Percentiles rank a stretch among this genome's conserved stretches.
phyloP scores from a whole-genome alignment of 2,797 vertebrate species.

The Erithacus rubecula region DNA sequence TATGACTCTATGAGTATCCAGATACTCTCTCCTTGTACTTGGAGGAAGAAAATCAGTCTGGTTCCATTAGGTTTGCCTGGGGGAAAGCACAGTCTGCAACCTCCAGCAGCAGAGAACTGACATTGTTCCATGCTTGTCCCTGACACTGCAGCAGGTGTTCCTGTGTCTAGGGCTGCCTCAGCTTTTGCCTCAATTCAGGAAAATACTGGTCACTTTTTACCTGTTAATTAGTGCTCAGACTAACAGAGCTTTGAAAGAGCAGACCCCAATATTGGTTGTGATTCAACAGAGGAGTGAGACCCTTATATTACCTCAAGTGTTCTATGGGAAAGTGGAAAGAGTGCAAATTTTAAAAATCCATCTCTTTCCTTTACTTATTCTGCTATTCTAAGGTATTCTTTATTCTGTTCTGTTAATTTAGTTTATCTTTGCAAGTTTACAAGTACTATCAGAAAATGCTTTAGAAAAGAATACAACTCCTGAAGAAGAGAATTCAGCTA shows the following conservation, averaged over 20 bases:
- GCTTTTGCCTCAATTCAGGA: background rate
- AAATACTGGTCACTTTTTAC: background rate
- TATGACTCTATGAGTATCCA: background rate
- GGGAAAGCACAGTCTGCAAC: background rate
- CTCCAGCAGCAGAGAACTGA: background rate
- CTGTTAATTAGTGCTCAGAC: background rate
- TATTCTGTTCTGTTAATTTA: background rate
- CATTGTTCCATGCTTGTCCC: background rate
- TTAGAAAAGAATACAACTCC: background rate
- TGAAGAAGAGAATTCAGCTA: background rate
- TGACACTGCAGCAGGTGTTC: background rate
- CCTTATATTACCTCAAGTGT: background rate
- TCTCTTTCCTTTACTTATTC: background rate
- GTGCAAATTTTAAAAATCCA: background rate
- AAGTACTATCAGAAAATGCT: background rate
- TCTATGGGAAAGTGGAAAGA: background rate
- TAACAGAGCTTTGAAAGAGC: background rate
- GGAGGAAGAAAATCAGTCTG: background rate
- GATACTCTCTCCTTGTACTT: background rate
- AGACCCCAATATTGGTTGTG: background rate
- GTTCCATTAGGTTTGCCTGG: background rate
- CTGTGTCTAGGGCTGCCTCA: rapidly evolving
- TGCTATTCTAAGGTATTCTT: background rate
- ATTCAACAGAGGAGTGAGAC: background rate
- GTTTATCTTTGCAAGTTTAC: background rate